Percentiles rank a stretch among this genome's conserved stretches.
These are phyloP conservation scores for Stigmatopora argus DNA, from an alignment of 2,113 vertebrate species.

Conservation along the genomic window DNA sequence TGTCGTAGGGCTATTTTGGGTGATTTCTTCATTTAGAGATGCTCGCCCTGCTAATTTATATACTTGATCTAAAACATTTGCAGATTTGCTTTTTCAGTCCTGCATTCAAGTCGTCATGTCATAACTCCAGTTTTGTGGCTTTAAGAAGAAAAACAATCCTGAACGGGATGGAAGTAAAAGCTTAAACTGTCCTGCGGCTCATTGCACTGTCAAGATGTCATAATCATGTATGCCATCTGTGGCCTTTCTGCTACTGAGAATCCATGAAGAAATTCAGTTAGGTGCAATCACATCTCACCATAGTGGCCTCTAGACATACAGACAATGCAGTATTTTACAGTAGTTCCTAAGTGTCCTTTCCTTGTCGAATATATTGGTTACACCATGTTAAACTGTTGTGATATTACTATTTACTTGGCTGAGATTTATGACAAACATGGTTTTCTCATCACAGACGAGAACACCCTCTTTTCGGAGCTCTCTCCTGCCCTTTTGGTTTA, in stretches of 20 bases:
- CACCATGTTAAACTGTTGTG: neutral
- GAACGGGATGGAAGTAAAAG: neutral
- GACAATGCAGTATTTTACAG: neutral
- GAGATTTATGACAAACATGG: conserved; percentile 43
- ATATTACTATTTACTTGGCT: neutral
- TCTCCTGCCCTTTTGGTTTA: conserved; percentile 1
- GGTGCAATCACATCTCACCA: neutral
- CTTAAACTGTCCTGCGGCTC: conserved; percentile 7
- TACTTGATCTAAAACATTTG: conserved; percentile 47
- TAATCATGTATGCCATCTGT: neutral
- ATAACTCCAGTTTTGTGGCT: conserved; percentile 10
- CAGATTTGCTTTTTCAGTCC: conserved; percentile 27
- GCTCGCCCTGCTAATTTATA: conserved; percentile 54
- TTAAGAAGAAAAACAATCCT: neutral
- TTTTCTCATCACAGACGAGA: conserved; percentile 36
- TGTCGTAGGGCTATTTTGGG: conserved; percentile 41
- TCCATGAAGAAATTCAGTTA: neutral
- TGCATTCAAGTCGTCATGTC: conserved; percentile 6
- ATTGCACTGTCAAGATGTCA: conserved; percentile 2
- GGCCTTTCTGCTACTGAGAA: neutral
- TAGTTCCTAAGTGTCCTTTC: neutral
- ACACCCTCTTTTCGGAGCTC: conserved; percentile 33
- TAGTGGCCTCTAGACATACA: neutral
- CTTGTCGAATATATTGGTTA: neutral
- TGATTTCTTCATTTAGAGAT: conserved; percentile 62